Conservation (phyloP, 2,888 invertebrate genomes). For the Tricholauxania praeusta region DNA sequence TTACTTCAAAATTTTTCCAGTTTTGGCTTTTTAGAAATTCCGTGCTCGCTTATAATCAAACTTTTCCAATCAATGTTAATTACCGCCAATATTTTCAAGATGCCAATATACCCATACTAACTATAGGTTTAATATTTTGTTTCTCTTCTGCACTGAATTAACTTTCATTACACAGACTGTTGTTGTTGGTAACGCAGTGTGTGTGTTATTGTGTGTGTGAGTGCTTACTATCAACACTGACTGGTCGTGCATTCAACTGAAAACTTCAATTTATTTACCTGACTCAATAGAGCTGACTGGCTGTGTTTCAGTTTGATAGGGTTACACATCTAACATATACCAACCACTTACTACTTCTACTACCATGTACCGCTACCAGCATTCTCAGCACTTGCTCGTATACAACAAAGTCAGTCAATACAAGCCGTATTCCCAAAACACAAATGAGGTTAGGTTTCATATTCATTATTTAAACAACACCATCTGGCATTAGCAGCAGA, state of each 20-base stretch:
- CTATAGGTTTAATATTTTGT: background rate
- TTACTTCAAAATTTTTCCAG: too few species aligned
- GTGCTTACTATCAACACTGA: constrained; percentile 15
- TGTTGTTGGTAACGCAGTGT: background rate
- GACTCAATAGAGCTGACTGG: constrained; percentile 1
- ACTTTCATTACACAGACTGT: background rate
- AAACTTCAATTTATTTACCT: constrained; percentile 33
- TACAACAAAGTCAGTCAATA: constrained; percentile 27
- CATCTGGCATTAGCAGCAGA: constrained; percentile 22
- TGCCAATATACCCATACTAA: background rate
- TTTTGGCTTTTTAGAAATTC: background rate
- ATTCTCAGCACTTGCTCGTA: background rate
- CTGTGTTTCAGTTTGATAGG: background rate
- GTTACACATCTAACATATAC: constrained; percentile 3
- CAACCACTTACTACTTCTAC: background rate
- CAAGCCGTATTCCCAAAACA: constrained; percentile 48
- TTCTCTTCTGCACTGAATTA: too few species aligned
- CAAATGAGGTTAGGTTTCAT: constrained; percentile 53
- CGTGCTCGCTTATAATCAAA: constrained; percentile 48
- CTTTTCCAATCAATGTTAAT: constrained; percentile 64
- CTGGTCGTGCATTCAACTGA: background rate
- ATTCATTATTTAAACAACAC: constrained; percentile 48
- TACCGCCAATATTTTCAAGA: constrained; percentile 56
- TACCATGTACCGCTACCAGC: background rate
- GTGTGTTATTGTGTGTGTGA: constrained; percentile 18